Base-by-base conservation (phyloP, 2,888 invertebrate genomes). In the Deroplatys truncata region DNA sequence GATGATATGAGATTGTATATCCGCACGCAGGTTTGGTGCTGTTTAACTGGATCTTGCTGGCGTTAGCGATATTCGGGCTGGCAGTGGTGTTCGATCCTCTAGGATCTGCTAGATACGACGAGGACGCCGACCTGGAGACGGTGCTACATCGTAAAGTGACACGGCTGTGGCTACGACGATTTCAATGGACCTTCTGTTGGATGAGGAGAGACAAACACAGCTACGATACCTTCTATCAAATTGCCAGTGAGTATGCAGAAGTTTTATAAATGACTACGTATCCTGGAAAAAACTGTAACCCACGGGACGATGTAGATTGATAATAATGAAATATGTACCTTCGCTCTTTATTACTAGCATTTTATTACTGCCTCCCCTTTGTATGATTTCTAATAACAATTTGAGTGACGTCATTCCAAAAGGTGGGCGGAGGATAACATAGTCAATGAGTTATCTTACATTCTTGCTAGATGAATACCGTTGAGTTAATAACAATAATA, bases 11-110 rank as follows among this genome's bases (percentile, higher is more conserved):
- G 35, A 35, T 4, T 35, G 5, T 35, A 8, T 35, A 56, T 20
- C 7, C 28, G 90, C 85, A 93, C 93, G 82, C 93, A 96, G 96
- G 96, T 90, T 95, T 97, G 91, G 97, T 97, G 0, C 94, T 97
- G 87, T 97, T 96, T 93, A 97, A 97, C 92, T 98, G 98, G 98
- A 95, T 96, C 29, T 95, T 97, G 88, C 95, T 97, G 89, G 96
- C 96, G 1, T 94, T 97, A 20, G 96, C 97, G 7, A 94, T 97
- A 43, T 95, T 97, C 92, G 97, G 97, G 0, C 94, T 98, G 85
- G 96, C 96, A 85, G 94, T 98, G 93, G 96, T 97, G 86, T 98
- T 98, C 93, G 98, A 98, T 93, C 98, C 98, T 0, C 93, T 98
- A 91, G 97, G 97, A 8, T 96, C 96, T 0, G 94, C 93, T 28